phyloP scores from a whole-genome alignment of 2,888 invertebrate genomes.

The Chydorus sphaericus region DNA sequence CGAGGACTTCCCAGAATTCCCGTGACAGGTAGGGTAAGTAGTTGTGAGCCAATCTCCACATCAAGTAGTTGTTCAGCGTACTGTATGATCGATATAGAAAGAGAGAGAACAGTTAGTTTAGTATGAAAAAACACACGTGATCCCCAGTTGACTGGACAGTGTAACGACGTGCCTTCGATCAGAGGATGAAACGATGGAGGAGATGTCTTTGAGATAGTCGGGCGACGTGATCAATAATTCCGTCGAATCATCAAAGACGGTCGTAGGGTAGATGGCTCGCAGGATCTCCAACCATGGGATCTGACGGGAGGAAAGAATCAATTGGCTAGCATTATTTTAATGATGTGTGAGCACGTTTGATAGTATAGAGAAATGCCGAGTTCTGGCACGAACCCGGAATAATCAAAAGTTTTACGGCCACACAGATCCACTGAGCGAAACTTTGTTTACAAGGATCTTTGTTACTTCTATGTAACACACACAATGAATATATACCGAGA shows the following conservation, averaged over 20 bases:
- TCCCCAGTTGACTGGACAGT: neutral
- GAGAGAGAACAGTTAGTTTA: neutral
- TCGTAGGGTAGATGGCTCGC: constrained; percentile 34
- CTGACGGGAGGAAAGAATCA: too few species aligned
- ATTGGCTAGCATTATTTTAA: neutral
- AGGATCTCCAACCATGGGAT: constrained; percentile 25
- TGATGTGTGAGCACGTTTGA: neutral
- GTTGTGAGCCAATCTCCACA: constrained; percentile 39
- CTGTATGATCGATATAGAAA: constrained; percentile 24
- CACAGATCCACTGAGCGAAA: too few species aligned
- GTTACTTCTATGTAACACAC: too few species aligned
- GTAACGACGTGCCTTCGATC: constrained; percentile 26
- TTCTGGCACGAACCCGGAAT: neutral
- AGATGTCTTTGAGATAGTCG: constrained; percentile 37
- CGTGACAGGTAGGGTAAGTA: constrained; percentile 40
- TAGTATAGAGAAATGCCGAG: neutral
- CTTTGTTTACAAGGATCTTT: too few species aligned
- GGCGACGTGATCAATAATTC: constrained; percentile 37
- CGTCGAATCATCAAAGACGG: constrained; percentile 34
- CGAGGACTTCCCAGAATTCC: constrained; percentile 25
- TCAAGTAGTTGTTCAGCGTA: constrained; percentile 41
- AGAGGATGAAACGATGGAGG: constrained; percentile 35
- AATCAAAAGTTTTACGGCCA: too few species aligned
- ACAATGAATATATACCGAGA: constrained; percentile 32
- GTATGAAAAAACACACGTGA: neutral